Base-by-base conservation (phyloP, 2,888 invertebrate genomes). In the Cataglyphis cursor region DNA sequence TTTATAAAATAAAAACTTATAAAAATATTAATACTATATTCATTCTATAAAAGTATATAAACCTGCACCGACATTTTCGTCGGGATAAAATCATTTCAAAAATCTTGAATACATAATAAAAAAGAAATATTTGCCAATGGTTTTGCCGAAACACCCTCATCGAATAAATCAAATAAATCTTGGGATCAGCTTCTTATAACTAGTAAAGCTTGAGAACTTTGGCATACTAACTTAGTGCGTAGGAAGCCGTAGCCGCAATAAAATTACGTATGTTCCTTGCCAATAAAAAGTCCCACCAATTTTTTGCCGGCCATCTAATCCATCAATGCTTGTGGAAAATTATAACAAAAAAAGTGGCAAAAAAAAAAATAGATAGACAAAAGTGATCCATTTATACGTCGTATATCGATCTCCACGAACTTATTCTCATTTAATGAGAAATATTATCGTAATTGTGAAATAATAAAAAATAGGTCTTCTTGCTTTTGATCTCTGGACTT, bases 161-260 rank as follows among this genome's bases (percentile, higher is more conserved):
- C 4, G 12, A 54, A 31, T 18, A 59, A 57, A 18, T 76, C 6
- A 31, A n/a, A 68, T 70, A 68, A 78, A 78, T 68, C 68, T 68
- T 31, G 41, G 3, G 21, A 78, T 59, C n/a, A 31, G 18, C 12
- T 41, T 78, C 5, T 59, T 59, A 21, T 21, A n/a, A 44, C 21
- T 6, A 21, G 10, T 6, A 41, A 78, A 10, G 41, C 31, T 12
- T 3, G 28, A 24, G 15, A 54, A 28, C 8, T 18, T 21, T 28
- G 6, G n/a, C 48, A 18, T 8, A 18, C 2, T 64, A 31, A 64
- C 6, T 64, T 64, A 35, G 48, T 48, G 44, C 64, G 64, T 24
- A 38, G 54, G 57, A 41, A n/a, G 12, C 3, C 15, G 4, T 48
- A 62, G 15, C n/a, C 31, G 8, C 12, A 68, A 21, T 57, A 8